Evolutionary conservation across 2,113 vertebrate genomes (phyloP), one percentile per base, ranked within the genome.

Genomic region (Corapipo altera): DNA sequence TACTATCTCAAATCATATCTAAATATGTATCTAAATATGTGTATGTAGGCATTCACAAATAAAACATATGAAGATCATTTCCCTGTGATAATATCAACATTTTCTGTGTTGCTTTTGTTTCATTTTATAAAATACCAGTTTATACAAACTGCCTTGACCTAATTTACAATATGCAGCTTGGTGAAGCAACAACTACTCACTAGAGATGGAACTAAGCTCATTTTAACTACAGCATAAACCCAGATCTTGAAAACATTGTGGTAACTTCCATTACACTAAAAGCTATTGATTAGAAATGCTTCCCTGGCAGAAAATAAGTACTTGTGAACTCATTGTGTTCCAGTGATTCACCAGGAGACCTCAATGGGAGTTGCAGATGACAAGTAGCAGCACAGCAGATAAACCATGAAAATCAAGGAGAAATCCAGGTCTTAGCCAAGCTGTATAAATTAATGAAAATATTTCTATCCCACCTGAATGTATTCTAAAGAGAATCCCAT

Each of bases 181-280:
- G 18, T 90, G 85, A 70, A 84, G 43, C 11, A 95, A 21, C 51
- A 84, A 3, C 67, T 83, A 32, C 46, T 46, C 74, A 26, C 80
- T 52, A 57, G 74, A 91, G 92, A 91, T 91, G 57, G 21, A 70
- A 78, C 58, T 80, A 58, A 94, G 80, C 86, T 92, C 77, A 57
- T 85, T 96, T 89, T 71, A 81, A 67, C 85, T 86, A 67, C 72
- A 76, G 4, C 49, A 58, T 85, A 83, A 91, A 88, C 75, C n/a
- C 78, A 71, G 64, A 70, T 80, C 64, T 48, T 91, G 64, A 92
- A 85, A 88, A 75, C 85, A 33, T 67, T 79, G 81, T 66, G 69
- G 87, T 88, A 82, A 73, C 76, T 94, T 88, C 57, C 65, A 94
- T 94, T 95, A 76, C 61, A 70, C 76, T 97, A 88, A 95, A 95